Evolutionary conservation across 2,113 vertebrate species (phyloP).

Genomic region (Triplophysa rosa): DNA sequence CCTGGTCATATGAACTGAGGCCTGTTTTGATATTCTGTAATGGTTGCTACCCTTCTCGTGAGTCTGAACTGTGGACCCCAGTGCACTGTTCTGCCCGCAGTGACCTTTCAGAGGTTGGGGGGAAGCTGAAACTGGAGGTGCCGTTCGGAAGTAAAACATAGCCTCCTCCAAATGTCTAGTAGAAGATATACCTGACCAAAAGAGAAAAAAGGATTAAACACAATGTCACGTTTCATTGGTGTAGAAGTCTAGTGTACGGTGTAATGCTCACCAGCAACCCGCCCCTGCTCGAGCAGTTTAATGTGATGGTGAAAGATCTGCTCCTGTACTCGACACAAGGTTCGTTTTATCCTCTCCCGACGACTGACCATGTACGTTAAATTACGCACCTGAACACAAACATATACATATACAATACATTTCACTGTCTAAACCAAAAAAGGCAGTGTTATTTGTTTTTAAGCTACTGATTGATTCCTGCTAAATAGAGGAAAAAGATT

Average conservation of each 20-base stretch:
- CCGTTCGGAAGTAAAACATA: slow-evolving; percentile 45
- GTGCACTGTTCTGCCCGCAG: slow-evolving; percentile 61
- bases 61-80: slow-evolving; percentile 9
- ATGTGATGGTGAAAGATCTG: slow-evolving; percentile 92
- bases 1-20: slow-evolving; percentile 29
- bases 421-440: background rate
- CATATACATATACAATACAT: background rate
- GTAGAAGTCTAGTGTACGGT: background rate
- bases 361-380: slow-evolving; percentile 98
- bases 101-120: slow-evolving; percentile 64
- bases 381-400: slow-evolving; percentile 85
- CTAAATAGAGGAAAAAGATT: background rate
- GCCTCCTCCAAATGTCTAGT: slow-evolving; percentile 54
- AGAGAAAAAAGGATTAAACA: background rate
- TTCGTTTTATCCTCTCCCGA: slow-evolving; percentile 95
- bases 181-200: slow-evolving; percentile 48
- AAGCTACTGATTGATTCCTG: background rate
- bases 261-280: slow-evolving; percentile 78
- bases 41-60: slow-evolving; percentile 40
- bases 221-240: background rate
- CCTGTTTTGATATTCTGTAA: slow-evolving; percentile 46
- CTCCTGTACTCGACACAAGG: slow-evolving; percentile 91
- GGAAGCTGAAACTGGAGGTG: slow-evolving; percentile 16
- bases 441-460: background rate
- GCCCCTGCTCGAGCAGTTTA: slow-evolving; percentile 84